Percentiles rank a stretch among this genome's conserved stretches.
phyloP scores from a whole-genome alignment of 1,140 invertebrate species.

The Metaphire vulgaris region DNA sequence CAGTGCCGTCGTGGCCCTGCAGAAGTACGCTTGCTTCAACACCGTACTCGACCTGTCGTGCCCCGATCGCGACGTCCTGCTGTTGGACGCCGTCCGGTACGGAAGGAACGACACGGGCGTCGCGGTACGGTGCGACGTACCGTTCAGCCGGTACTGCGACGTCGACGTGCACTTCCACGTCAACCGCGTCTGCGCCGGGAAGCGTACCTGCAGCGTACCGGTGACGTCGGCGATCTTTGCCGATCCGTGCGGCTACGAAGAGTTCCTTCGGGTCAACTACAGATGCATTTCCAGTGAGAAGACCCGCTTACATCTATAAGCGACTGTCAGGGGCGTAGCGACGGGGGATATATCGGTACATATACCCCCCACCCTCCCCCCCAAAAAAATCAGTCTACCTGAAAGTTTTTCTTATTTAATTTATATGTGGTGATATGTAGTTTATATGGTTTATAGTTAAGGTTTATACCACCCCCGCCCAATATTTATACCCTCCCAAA shows the following conservation, averaged over 20 bases:
- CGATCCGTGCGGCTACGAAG: constrained; percentile 27
- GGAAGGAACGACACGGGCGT: constrained; percentile 26
- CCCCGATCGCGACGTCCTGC: neutral
- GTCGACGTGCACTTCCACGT: constrained; percentile 16
- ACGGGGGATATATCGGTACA: too few species aligned
- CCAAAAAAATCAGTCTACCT: too few species aligned
- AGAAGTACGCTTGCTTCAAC: constrained; percentile 18
- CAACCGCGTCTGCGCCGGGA: constrained; percentile 29
- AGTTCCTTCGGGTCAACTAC: constrained; percentile 27
- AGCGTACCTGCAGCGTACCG: constrained; percentile 19
- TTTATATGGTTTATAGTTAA: too few species aligned
- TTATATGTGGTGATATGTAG: too few species aligned
- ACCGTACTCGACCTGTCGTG: constrained; percentile 19
- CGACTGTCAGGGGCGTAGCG: too few species aligned
- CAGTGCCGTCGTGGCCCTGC: neutral
- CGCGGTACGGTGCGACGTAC: constrained; percentile 7
- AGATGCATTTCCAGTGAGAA: constrained; percentile 23
- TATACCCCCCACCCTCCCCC: too few species aligned
- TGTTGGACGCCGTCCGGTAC: constrained; percentile 24
- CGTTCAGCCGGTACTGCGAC: neutral
- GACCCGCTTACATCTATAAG: too few species aligned
- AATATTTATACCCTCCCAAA: too few species aligned
- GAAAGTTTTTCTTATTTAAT: too few species aligned
- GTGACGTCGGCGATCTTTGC: constrained; percentile 21
- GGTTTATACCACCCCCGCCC: too few species aligned